Conservation (phyloP, 30 jellyfish, hydroid and myxozoan genomes). For the Aurelia sp. region DNA sequence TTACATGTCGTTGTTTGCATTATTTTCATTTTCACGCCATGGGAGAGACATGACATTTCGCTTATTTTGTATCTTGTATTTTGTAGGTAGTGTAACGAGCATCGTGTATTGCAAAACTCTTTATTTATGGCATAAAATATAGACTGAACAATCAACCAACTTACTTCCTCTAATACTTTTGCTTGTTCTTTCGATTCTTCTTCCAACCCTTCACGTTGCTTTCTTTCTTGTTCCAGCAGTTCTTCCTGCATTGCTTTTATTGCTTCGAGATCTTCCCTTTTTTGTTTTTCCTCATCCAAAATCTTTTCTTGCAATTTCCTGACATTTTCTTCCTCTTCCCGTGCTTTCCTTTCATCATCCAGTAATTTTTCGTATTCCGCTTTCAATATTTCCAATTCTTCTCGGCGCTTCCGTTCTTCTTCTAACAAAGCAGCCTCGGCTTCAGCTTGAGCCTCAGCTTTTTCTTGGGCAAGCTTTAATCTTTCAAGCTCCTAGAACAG, state of each 20-base stretch:
- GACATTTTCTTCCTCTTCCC: constrained; percentile 86
- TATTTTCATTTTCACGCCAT: no score
- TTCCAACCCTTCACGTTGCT: constrained; percentile 88
- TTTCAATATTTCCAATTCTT: constrained; percentile 81
- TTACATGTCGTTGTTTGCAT: no score
- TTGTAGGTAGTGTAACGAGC: no score
- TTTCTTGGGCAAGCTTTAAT: constrained; percentile 81
- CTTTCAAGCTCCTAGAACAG: constrained; percentile 67
- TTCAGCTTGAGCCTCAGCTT: constrained; percentile 95
- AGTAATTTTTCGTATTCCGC: constrained; percentile 88
- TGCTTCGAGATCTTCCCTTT: constrained; percentile 83
- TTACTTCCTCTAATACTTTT: constrained; percentile 86
- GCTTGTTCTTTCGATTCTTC: constrained; percentile 96
- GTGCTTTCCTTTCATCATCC: constrained; percentile 86
- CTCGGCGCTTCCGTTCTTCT: constrained; percentile 94
- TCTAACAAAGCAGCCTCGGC: constrained; percentile 94
- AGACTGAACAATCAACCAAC: no score
- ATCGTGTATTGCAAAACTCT: no score
- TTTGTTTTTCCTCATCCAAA: constrained; percentile 85
- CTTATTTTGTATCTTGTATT: no score
- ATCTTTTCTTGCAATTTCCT: constrained; percentile 70
- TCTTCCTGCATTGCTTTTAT: constrained; percentile 90
- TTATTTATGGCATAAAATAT: no score
- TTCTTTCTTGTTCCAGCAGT: constrained; percentile 78
- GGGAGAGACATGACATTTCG: no score